Evolutionary conservation across 92 coral and sea anemone species (phyloP).

Genomic region (Siderastrea siderea): DNA sequence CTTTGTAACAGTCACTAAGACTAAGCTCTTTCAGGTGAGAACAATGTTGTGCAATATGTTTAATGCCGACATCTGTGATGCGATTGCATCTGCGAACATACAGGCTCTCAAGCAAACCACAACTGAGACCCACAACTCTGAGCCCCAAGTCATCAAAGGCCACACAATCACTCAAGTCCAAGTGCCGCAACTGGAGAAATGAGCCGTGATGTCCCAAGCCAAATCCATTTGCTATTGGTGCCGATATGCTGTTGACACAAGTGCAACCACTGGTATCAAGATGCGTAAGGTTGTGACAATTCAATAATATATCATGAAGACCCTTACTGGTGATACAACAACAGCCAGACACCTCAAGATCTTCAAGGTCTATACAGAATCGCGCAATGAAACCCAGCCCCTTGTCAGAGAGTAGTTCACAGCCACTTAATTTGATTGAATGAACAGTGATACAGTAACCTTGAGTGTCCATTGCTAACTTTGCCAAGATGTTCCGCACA

Average conservation of each 20-base stretch:
- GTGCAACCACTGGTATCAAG: slow-evolving; percentile 89
- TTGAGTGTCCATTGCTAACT: slow-evolving; percentile 87
- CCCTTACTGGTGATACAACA: slow-evolving; percentile 96
- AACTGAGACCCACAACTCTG: slow-evolving; percentile 87
- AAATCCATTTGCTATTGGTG: slow-evolving; percentile 87
- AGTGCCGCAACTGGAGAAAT: slow-evolving; percentile 78
- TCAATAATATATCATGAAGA: slow-evolving; percentile 86
- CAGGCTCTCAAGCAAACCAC: slow-evolving; percentile 87
- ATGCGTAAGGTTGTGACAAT: slow-evolving; percentile 75
- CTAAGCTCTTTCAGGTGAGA: slow-evolving; percentile 87
- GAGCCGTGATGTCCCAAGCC: slow-evolving; percentile 82
- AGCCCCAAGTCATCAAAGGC: slow-evolving; percentile 98
- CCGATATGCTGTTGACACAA: slow-evolving; percentile 90
- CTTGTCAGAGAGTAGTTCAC: slow-evolving; percentile 95
- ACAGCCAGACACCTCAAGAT: slow-evolving; percentile 88
- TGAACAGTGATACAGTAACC: slow-evolving; percentile 95
- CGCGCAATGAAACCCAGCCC: slow-evolving; percentile 89
- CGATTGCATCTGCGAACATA: slow-evolving; percentile 94
- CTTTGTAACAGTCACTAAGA: slow-evolving; percentile 95
- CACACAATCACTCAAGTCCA: slow-evolving; percentile 97
- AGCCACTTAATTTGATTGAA: slow-evolving; percentile 83
- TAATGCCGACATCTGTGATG: slow-evolving; percentile 95
- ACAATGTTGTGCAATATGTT: slow-evolving; percentile 94
- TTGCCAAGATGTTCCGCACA: slow-evolving; percentile 80
- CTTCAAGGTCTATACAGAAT: slow-evolving; percentile 93